Percentiles rank a stretch among this genome's conserved stretches.
phyloP scores from a whole-genome alignment of 30 jellyfish, hydroid and myxozoan species.

The Cassiopea andromeda region DNA sequence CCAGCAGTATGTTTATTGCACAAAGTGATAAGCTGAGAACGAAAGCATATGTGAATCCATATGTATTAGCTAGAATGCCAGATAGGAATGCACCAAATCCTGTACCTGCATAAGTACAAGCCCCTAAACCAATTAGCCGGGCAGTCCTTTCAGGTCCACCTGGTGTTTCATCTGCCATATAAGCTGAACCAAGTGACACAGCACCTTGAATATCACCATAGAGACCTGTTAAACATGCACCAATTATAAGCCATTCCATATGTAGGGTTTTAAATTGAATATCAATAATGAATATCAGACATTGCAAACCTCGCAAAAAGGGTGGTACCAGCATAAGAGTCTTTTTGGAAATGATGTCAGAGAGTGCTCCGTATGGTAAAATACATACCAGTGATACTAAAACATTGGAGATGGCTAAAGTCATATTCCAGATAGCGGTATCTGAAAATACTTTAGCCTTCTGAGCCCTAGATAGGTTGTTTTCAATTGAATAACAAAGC shows the following conservation, averaged over 20 bases:
- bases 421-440: constrained; percentile 20
- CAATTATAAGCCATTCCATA: background rate
- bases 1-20: background rate
- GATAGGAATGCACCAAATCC: constrained; percentile 14
- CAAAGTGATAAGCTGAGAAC: background rate
- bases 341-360: constrained; percentile 24
- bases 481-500: background rate
- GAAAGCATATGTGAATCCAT: constrained; percentile 10
- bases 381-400: background rate
- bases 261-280: background rate
- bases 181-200: background rate
- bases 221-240: constrained; percentile 12
- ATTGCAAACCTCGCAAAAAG: background rate
- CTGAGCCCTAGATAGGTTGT: background rate
- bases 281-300: constrained; percentile 2
- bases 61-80: constrained; percentile 15
- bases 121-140: constrained; percentile 18
- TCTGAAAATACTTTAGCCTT: background rate
- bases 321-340: constrained; percentile 29
- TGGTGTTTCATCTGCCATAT: constrained; percentile 22
- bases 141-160: constrained; percentile 7
- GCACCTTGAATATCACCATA: constrained; percentile 37
- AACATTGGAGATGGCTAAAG: background rate
- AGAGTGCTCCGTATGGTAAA: constrained; percentile 25
- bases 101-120: background rate